Evolutionary conservation across 1,140 invertebrate genomes (phyloP).

Genomic region (Drosophila jambulina): DNA sequence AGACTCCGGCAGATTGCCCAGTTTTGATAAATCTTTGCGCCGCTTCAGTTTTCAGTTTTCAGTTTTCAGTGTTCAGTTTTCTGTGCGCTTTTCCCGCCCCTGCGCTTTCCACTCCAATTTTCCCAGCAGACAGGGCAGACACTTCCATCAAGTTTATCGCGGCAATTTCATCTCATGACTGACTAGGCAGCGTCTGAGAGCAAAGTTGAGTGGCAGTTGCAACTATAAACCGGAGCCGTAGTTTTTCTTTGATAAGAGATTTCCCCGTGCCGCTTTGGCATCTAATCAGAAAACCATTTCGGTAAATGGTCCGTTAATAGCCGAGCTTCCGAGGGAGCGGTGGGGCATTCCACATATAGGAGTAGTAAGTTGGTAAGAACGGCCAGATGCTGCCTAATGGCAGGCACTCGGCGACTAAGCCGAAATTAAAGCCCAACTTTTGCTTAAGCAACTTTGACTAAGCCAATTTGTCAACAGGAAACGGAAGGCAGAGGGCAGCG

Average conservation of each 20-base stretch:
- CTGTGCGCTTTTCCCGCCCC: neutral
- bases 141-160: constrained; percentile 81
- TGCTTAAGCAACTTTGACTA: constrained; percentile 50
- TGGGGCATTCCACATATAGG: neutral
- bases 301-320: constrained; percentile 68
- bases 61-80: neutral
- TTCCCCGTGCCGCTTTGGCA: constrained; percentile 30
- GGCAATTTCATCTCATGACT: constrained; percentile 74
- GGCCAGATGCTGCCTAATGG: constrained; percentile 58
- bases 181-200: constrained; percentile 45
- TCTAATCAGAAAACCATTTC: constrained; percentile 78
- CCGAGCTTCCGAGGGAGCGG: neutral
- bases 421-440: constrained; percentile 55
- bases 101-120: constrained; percentile 9
- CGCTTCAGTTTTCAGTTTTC: constrained; percentile 10
- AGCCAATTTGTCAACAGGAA: constrained; percentile 69
- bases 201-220: constrained; percentile 58
- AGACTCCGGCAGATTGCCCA: constrained; percentile 71
- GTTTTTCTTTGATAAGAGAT: constrained; percentile 50
- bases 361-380: constrained; percentile 8
- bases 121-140: constrained; percentile 54
- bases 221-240: constrained; percentile 53
- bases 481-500: neutral
- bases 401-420: constrained; percentile 33
- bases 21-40: constrained; percentile 66